Evolutionary conservation across 2,113 vertebrate species (phyloP).

Genomic region (Halichoeres trimaculatus): DNA sequence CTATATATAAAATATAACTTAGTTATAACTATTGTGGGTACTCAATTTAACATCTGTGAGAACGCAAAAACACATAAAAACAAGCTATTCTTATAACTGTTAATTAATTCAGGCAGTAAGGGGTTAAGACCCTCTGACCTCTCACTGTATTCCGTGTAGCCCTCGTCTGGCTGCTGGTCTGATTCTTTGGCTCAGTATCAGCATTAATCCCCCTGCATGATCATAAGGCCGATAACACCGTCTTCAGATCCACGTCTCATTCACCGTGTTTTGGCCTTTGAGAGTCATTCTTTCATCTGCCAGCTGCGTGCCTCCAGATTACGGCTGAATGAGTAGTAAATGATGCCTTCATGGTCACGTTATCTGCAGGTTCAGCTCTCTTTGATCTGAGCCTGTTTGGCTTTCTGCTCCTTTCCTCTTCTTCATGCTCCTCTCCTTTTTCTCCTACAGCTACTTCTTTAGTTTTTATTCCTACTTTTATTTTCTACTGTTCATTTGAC

Average conservation of each 20-base stretch:
- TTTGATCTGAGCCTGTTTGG: conserved; percentile 5
- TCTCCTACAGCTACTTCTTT: no score
- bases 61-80: no score
- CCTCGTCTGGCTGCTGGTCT: neutral
- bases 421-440: neutral
- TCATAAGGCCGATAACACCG: neutral
- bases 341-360: conserved; percentile 3
- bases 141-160: no score
- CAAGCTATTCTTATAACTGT: no score
- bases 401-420: conserved; percentile 1
- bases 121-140: no score
- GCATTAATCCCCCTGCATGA: neutral
- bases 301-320: conserved; percentile 24
- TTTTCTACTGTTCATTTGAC: no score
- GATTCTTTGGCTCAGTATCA: neutral
- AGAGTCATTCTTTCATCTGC: conserved; percentile 26
- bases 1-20: no score
- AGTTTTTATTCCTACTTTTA: no score
- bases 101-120: no score
- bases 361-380: conserved; percentile 8
- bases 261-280: neutral
- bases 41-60: no score
- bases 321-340: conserved; percentile 7
- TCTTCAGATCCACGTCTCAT: neutral
- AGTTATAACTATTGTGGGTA: no score